Evolutionary conservation across 2,888 invertebrate species (phyloP).

Genomic region (Coelopa pilipes): DNA sequence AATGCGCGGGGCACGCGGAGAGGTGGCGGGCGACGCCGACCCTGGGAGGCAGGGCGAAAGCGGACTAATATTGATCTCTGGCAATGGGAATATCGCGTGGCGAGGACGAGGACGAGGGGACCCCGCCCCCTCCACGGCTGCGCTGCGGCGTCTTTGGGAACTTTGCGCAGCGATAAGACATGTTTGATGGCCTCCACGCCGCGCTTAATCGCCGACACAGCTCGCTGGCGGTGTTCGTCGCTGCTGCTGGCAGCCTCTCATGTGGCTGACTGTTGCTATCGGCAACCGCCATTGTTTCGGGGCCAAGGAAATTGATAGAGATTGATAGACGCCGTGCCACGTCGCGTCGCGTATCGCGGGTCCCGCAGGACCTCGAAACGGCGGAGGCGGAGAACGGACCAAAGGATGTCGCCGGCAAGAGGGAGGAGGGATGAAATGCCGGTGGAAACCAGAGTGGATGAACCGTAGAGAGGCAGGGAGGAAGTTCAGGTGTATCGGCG

Average conservation of each 20-base stretch:
- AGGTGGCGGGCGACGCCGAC: neutral
- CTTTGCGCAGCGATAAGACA: conserved; percentile 59
- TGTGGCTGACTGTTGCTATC: neutral
- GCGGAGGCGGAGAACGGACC: no score
- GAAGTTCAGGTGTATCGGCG: no score
- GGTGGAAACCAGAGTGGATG: no score
- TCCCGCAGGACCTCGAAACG: no score
- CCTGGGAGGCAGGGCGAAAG: neutral
- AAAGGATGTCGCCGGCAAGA: no score
- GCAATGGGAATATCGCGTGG: neutral
- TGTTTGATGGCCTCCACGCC: conserved; percentile 52
- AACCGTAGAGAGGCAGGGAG: no score
- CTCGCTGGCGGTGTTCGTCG: neutral
- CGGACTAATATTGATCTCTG: conserved; percentile 26
- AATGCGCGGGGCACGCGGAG: neutral
- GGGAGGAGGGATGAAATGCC: no score
- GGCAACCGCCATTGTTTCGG: no score
- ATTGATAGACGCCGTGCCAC: no score
- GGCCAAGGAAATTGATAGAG: no score
- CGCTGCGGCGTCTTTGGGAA: conserved; percentile 58
- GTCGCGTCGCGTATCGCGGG: no score
- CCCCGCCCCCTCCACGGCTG: no score
- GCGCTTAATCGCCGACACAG: conserved; percentile 13
- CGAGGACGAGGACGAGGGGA: conserved; percentile 1
- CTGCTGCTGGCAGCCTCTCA: neutral